Conservation (phyloP, 2,888 invertebrate species). For the Scaptomyza cyrtandrae region DNA sequence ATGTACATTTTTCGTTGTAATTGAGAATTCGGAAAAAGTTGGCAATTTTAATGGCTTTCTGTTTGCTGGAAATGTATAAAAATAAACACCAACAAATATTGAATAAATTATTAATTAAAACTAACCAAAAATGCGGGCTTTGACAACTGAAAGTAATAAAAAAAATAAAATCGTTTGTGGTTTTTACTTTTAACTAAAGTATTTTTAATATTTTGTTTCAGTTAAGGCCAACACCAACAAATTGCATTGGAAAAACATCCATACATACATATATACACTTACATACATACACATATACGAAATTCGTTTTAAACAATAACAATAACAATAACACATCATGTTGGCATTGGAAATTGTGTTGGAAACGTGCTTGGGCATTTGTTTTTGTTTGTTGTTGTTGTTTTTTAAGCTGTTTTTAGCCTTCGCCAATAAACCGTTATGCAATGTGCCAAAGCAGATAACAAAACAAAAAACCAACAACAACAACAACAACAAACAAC, state of each 20-base stretch:
- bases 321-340: slow-evolving; percentile 20
- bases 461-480: slow-evolving; percentile 13
- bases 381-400: slow-evolving; percentile 43
- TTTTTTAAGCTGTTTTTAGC: slow-evolving; percentile 54
- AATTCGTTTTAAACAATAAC: slow-evolving; percentile 8
- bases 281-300: slow-evolving; percentile 39
- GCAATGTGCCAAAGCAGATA: slow-evolving; percentile 70
- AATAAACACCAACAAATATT: slow-evolving; percentile 11
- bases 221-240: slow-evolving; percentile 17
- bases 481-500: slow-evolving; percentile 25
- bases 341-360: slow-evolving; percentile 56
- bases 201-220: slow-evolving; percentile 14
- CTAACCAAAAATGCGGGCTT: slow-evolving; percentile 8
- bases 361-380: slow-evolving; percentile 57
- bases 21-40: slow-evolving; percentile 44
- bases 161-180: background rate
- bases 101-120: slow-evolving; percentile 15
- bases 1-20: slow-evolving; percentile 48
- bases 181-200: slow-evolving; percentile 12
- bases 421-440: slow-evolving; percentile 78
- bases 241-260: slow-evolving; percentile 41
- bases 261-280: no score
- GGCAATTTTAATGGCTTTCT: slow-evolving; percentile 40
- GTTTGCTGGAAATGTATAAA: slow-evolving; percentile 34
- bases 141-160: background rate